These are phyloP conservation scores for Gila robusta DNA, from an alignment of 2,797 vertebrate genomes.

Conservation along the genomic window DNA sequence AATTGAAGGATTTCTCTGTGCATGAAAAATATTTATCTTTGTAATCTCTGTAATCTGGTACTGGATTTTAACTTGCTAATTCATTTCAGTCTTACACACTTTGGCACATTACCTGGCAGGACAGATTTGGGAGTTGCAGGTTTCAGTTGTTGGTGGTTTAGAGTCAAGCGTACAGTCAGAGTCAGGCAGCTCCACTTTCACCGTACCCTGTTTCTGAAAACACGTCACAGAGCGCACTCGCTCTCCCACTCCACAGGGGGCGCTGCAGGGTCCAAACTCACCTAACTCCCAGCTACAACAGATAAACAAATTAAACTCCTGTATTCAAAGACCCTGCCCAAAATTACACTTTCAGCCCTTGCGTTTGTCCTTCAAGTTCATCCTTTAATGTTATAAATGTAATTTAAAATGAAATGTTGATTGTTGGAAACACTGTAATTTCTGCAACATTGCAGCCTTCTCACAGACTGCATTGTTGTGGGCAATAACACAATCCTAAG, in stretches of 20 bases:
- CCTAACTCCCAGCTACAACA: slow-evolving; percentile 75
- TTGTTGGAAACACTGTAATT: neutral
- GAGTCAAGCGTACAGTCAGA: slow-evolving; percentile 60
- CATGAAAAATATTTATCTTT: neutral
- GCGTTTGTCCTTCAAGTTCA: neutral
- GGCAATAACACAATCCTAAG: neutral
- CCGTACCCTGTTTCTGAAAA: slow-evolving; percentile 64
- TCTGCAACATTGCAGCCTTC: neutral
- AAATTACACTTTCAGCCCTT: neutral
- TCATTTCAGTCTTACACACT: neutral
- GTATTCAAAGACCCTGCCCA: neutral
- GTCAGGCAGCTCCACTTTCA: slow-evolving; percentile 61
- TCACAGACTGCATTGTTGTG: neutral
- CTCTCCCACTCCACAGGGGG: slow-evolving; percentile 77
- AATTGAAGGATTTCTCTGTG: neutral
- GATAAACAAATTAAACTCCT: neutral
- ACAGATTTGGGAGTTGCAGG: slow-evolving; percentile 77
- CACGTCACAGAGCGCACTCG: slow-evolving; percentile 74
- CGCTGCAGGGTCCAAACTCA: slow-evolving; percentile 76
- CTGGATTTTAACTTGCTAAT: neutral
- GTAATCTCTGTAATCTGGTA: neutral
- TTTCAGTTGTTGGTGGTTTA: slow-evolving; percentile 62
- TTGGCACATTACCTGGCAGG: slow-evolving; percentile 70
- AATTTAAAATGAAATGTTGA: neutral
- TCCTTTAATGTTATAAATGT: neutral